A percentile compares a stretch with the other conserved stretches of the same genome.
These are phyloP conservation scores for Nyctibius grandis DNA, from an alignment of 2,797 vertebrate species.

Conservation along the genomic window DNA sequence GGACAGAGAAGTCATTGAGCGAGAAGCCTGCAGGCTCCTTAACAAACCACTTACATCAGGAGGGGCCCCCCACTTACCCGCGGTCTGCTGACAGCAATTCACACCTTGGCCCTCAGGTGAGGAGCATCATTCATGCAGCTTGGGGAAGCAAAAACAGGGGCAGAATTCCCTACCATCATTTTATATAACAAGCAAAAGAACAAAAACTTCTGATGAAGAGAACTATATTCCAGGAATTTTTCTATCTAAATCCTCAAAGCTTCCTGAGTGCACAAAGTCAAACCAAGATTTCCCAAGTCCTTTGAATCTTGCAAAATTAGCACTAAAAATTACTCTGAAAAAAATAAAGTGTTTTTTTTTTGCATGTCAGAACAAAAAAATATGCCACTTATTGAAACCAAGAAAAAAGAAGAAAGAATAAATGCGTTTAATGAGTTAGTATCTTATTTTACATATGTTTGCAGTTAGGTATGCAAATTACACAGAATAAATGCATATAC, in stretches of 20 bases:
- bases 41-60: constrained; percentile 36
- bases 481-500: background rate
- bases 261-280: background rate
- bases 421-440: background rate
- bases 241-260: constrained; percentile 14
- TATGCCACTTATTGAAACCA: background rate
- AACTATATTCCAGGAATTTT: constrained; percentile 26
- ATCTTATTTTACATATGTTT: background rate
- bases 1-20: constrained; percentile 50
- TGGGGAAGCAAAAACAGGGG: background rate
- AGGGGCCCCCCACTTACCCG: background rate
- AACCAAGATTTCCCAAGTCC: background rate
- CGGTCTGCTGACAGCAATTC: background rate
- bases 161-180: background rate
- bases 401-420: background rate
- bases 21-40: background rate
- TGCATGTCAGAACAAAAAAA: background rate
- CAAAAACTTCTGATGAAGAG: background rate
- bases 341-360: background rate
- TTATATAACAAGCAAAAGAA: background rate
- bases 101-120: constrained; percentile 37
- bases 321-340: background rate
- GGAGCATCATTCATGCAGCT: background rate
- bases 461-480: background rate
- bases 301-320: constrained; percentile 4